phyloP scores from a whole-genome alignment of 2,113 vertebrate species.

The Pterophyllum scalare region DNA sequence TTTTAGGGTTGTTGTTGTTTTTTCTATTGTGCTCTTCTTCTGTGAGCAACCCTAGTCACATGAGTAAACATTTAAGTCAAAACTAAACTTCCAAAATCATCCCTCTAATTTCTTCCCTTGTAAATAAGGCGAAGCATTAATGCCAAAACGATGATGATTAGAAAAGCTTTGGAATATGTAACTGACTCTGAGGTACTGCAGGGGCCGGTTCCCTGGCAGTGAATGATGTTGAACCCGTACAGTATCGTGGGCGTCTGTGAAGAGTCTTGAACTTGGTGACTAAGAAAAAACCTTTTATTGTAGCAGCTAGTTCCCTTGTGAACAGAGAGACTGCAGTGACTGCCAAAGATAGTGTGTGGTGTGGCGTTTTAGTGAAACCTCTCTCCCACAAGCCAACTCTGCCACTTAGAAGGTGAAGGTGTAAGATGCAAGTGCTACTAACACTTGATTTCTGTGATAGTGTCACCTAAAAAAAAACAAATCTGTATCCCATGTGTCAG shows the following conservation, averaged over 20 bases:
- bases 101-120: not conserved
- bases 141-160: constrained; percentile 29
- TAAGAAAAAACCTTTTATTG: not conserved
- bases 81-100: not conserved
- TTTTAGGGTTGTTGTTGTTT: not conserved
- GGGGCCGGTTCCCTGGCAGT: not conserved
- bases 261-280: not conserved
- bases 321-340: not conserved
- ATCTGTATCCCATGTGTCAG: not conserved
- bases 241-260: not conserved
- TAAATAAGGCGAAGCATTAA: not conserved
- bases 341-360: not conserved
- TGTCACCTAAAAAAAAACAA: not conserved
- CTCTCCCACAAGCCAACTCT: not conserved
- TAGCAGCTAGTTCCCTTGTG: not conserved
- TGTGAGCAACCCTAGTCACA: constrained; percentile 7
- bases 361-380: not conserved
- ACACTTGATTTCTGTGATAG: not conserved
- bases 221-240: not conserved
- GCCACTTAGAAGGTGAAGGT: not conserved
- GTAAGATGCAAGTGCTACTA: not conserved
- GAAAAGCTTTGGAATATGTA: constrained; percentile 9
- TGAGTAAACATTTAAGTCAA: constrained; percentile 15
- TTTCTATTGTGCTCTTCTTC: not conserved
- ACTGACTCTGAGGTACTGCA: not conserved